Conservation (phyloP, 2,797 vertebrate species). For the Okamejei kenojei region DNA sequence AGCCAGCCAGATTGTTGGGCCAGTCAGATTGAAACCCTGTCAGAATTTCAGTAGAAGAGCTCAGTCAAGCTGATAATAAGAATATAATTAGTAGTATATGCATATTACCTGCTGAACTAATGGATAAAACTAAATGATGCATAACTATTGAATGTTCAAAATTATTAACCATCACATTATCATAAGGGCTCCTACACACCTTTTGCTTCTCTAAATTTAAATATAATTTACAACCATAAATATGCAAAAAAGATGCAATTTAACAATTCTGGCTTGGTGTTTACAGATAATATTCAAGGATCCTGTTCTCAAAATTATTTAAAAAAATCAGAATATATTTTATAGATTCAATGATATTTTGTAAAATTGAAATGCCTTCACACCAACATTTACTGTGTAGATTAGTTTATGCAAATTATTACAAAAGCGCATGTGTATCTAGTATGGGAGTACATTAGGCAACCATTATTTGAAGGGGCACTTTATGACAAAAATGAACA, state of each 20-base stretch:
- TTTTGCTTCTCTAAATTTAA: conserved; percentile 19
- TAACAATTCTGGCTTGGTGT: conserved; percentile 8
- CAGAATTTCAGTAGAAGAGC: conserved; percentile 34
- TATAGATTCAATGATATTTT: conserved; percentile 28
- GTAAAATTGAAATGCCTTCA: conserved; percentile 1
- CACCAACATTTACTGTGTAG: not conserved
- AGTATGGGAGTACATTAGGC: not conserved
- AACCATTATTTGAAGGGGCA: not conserved
- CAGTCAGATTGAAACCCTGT: conserved; percentile 22
- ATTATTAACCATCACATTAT: conserved; percentile 6
- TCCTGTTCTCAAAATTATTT: conserved; percentile 5
- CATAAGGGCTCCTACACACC: conserved; percentile 7
- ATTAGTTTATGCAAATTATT: conserved; percentile 2
- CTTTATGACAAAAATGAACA: conserved; percentile 1
- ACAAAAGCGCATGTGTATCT: not conserved
- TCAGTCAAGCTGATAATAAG: conserved; percentile 22
- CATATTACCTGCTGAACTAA: conserved; percentile 35
- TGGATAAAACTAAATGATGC: conserved; percentile 20
- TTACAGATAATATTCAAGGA: conserved; percentile 14
- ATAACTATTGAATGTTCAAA: conserved; percentile 16
- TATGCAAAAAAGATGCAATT: conserved; percentile 35
- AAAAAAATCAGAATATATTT: not conserved
- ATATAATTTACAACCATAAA: conserved; percentile 37
- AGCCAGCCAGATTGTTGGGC: conserved; percentile 49
- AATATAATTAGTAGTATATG: conserved; percentile 35